A percentile compares a stretch with the other conserved stretches of the same genome.
Evolutionary conservation across 1,140 invertebrate species (phyloP).

Genomic region (Paracyclopina nana): DNA sequence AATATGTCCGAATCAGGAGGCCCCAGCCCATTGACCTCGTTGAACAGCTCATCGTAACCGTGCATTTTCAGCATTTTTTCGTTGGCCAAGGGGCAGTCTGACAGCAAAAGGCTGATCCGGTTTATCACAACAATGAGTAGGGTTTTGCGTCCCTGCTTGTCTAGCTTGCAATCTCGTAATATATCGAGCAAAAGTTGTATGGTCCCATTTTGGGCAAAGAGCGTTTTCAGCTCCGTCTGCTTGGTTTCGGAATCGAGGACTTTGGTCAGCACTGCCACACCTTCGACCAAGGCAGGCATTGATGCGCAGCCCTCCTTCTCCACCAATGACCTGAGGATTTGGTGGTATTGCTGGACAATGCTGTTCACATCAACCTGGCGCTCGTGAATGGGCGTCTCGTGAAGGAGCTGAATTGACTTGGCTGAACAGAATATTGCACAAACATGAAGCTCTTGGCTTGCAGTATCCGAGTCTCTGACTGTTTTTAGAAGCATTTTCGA

Average conservation of each 20-base stretch:
- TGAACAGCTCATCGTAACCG: conserved; percentile 23
- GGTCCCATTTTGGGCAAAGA: conserved; percentile 2
- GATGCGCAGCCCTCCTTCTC: not conserved
- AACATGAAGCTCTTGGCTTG: conserved; percentile 25
- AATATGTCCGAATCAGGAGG: conserved; percentile 10
- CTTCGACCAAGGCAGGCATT: conserved; percentile 6
- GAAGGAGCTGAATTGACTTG: conserved; percentile 28
- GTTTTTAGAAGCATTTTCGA: conserved; percentile 35
- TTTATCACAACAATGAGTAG: conserved; percentile 10
- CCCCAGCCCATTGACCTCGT: not conserved
- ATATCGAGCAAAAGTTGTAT: not conserved
- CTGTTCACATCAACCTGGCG: conserved; percentile 37
- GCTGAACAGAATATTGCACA: conserved; percentile 36
- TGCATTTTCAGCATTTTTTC: conserved; percentile 23
- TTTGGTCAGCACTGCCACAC: not conserved
- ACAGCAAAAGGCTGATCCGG: not conserved
- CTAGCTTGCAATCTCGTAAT: not conserved
- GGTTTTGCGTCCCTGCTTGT: not conserved
- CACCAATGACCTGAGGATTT: conserved; percentile 6
- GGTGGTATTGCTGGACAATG: conserved; percentile 27
- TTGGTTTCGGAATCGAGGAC: not conserved
- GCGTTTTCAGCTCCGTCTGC: not conserved
- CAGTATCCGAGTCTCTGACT: conserved; percentile 26
- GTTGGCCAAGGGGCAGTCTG: not conserved
- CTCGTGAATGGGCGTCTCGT: conserved; percentile 24